Conservation (phyloP, 2,113 vertebrate species). For the Hydrochoerus hydrochaeris region DNA sequence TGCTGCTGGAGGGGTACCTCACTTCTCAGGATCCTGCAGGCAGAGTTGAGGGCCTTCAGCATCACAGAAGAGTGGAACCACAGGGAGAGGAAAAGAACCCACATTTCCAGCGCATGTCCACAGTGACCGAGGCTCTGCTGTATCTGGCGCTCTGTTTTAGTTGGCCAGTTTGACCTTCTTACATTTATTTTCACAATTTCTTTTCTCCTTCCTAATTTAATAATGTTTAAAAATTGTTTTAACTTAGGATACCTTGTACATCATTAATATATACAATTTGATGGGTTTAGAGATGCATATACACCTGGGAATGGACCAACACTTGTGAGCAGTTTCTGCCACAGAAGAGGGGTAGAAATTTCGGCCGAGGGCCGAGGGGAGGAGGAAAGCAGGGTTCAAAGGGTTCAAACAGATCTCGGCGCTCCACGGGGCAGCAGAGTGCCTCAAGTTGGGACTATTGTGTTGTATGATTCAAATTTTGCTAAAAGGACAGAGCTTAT, state of each 20-base stretch:
- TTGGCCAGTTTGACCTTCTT: neutral
- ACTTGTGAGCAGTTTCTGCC: too few relatives aligned
- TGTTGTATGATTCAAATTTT: neutral
- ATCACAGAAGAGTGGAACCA: neutral
- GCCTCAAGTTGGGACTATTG: too few relatives aligned
- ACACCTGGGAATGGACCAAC: neutral
- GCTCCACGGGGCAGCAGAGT: neutral
- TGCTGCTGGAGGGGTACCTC: too few relatives aligned
- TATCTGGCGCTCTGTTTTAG: neutral
- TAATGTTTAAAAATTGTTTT: neutral
- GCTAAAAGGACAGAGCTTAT: neutral
- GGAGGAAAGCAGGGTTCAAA: neutral
- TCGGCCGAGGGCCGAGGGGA: too few relatives aligned
- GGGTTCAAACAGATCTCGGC: neutral
- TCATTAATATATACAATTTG: neutral
- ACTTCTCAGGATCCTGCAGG: neutral
- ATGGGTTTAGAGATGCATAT: neutral
- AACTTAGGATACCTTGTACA: neutral
- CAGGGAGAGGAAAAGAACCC: neutral
- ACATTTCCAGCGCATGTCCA: fast-evolving
- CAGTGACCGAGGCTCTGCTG: fast-evolving
- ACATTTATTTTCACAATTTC: neutral
- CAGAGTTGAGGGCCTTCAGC: neutral
- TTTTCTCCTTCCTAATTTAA: neutral
- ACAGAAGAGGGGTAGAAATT: neutral